Percentiles rank a stretch among this genome's conserved stretches.
Evolutionary conservation across 2,797 vertebrate species (phyloP).

Genomic region (Scyliorhinus canicula): DNA sequence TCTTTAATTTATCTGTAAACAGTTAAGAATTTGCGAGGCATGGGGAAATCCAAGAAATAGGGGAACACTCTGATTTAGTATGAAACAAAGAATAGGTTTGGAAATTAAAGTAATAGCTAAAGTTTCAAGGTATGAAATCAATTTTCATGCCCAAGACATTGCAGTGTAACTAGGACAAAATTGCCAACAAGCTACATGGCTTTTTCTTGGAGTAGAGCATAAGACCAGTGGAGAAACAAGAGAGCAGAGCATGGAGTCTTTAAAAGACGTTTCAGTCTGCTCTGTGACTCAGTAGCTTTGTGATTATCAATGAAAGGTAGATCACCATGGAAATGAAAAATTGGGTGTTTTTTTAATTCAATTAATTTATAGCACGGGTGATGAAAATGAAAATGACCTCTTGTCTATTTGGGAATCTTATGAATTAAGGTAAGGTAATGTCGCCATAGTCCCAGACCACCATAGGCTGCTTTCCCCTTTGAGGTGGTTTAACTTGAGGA

Average conservation of each 20-base stretch:
- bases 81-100: background rate
- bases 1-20: background rate
- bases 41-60: background rate
- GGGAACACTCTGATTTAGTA: background rate
- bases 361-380: background rate
- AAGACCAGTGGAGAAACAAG: too few species aligned
- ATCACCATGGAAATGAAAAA: background rate
- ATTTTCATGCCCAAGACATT: background rate
- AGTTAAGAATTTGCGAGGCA: background rate
- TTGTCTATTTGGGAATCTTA: background rate
- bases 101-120: background rate
- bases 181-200: background rate
- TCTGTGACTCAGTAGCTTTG: background rate
- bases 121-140: background rate
- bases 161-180: background rate
- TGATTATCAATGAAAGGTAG: background rate
- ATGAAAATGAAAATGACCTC: background rate
- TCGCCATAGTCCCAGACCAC: too few species aligned
- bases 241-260: background rate
- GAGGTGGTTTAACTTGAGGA: too few species aligned
- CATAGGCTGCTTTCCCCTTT: too few species aligned
- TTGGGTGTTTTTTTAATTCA: background rate
- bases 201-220: background rate
- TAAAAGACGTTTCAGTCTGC: background rate
- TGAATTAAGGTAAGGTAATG: too few species aligned